phyloP scores from a whole-genome alignment of 1,140 invertebrate species.

The Tetramorium parvispinum region DNA sequence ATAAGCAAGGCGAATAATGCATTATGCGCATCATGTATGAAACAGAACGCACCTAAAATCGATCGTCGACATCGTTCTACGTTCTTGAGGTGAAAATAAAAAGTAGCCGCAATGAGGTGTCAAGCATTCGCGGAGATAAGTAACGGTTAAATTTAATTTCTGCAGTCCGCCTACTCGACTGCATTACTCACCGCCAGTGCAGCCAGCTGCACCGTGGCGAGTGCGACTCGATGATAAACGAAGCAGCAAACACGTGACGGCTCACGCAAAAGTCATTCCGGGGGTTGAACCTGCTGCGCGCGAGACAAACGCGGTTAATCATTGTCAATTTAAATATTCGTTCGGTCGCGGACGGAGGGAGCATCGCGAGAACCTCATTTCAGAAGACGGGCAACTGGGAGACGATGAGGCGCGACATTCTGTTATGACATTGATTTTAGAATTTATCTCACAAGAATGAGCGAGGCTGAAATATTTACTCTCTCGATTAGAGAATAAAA shows the following conservation, averaged over 20 bases:
- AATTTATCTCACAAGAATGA: background rate
- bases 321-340: constrained; percentile 55
- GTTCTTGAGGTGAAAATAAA: background rate
- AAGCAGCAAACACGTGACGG: constrained; percentile 21
- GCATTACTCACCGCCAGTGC: constrained; percentile 25
- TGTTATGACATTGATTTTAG: background rate
- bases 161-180: background rate
- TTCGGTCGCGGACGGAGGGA: background rate
- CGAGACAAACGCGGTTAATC: constrained; percentile 49
- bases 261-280: constrained; percentile 31
- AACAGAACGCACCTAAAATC: background rate
- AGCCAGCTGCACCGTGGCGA: background rate
- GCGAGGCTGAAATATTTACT: background rate
- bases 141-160: constrained; percentile 40
- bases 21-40: too few relatives aligned
- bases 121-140: background rate
- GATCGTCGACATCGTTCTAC: background rate
- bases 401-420: background rate
- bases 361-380: background rate
- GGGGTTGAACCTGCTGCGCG: background rate
- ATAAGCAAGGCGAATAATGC: too few relatives aligned
- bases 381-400: background rate
- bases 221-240: constrained; percentile 16
- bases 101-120: background rate
- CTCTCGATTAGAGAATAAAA: background rate